Evolutionary conservation across 2,888 invertebrate species (phyloP).

Genomic region (Oligia strigilis): DNA sequence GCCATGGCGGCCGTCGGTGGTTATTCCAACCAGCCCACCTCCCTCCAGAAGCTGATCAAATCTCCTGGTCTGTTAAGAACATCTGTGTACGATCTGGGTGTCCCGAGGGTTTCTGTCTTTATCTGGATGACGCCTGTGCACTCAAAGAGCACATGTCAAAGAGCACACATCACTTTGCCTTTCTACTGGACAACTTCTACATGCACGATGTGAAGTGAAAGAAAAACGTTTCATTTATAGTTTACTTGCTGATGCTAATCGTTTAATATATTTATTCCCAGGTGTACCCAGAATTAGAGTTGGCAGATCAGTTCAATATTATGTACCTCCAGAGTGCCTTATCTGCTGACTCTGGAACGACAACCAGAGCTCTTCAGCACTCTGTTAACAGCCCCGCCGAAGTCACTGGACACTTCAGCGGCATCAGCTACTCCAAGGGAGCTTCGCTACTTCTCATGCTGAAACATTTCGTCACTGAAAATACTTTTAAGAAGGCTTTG

Average conservation of each 20-base stretch:
- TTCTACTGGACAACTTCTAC: neutral
- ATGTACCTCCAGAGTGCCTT: slow-evolving; percentile 93
- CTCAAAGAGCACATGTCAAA: too few relatives aligned
- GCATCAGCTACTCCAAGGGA: slow-evolving; percentile 93
- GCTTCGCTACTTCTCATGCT: slow-evolving; percentile 92
- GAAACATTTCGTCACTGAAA: slow-evolving; percentile 90
- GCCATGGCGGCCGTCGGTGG: too few relatives aligned
- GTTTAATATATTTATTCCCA: slow-evolving; percentile 54
- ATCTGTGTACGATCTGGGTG: too few relatives aligned
- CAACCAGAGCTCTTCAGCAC: slow-evolving; percentile 91
- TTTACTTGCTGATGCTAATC: neutral
- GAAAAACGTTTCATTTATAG: neutral
- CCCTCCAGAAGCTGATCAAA: too few relatives aligned
- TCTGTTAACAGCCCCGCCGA: slow-evolving; percentile 91
- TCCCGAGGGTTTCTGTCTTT: too few relatives aligned
- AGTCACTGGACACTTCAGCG: slow-evolving; percentile 92
- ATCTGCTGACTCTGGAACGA: slow-evolving; percentile 75
- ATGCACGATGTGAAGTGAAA: neutral
- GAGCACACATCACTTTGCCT: neutral
- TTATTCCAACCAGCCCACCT: too few relatives aligned
- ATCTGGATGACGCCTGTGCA: too few relatives aligned
- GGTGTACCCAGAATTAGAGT: slow-evolving; percentile 86
- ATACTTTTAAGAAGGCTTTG: slow-evolving; percentile 90
- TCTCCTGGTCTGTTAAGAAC: too few relatives aligned
- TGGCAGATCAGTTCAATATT: slow-evolving; percentile 93